phyloP scores from a whole-genome alignment of 2,113 vertebrate species.

The Alethe castanea region DNA sequence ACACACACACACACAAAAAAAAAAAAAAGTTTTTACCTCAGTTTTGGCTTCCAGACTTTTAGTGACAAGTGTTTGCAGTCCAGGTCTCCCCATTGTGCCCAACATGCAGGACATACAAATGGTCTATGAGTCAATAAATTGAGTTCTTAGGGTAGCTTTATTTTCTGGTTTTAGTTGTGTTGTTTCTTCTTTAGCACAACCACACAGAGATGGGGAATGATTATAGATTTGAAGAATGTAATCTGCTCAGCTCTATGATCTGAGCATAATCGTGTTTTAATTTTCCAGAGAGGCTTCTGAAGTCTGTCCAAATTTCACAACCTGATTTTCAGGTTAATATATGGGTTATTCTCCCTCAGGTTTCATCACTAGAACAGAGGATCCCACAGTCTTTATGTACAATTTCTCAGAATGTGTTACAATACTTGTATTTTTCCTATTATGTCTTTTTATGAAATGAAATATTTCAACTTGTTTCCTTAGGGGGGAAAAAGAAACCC shows the following conservation, averaged over 20 bases:
- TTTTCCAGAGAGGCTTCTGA: neutral
- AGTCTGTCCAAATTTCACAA: neutral
- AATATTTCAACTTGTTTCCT: neutral
- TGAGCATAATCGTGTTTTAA: neutral
- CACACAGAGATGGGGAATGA: neutral
- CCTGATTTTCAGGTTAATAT: neutral
- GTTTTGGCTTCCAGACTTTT: neutral
- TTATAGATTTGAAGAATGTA: neutral
- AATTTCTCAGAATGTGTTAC: neutral
- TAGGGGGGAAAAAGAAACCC: rapidly evolving
- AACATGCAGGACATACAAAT: neutral
- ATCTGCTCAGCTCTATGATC: neutral
- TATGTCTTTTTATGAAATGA: neutral
- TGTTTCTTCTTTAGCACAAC: neutral
- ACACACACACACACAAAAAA: too few species aligned
- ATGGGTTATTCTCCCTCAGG: neutral
- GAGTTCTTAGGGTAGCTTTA: neutral
- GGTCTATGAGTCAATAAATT: neutral
- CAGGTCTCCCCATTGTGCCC: neutral
- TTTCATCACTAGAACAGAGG: neutral
- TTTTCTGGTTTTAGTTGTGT: neutral
- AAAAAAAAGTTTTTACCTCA: neutral
- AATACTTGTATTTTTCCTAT: neutral
- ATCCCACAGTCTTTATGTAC: neutral
- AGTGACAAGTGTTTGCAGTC: neutral